Evolutionary conservation across 1,140 invertebrate genomes (phyloP).

Genomic region (Colletes latitarsis): DNA sequence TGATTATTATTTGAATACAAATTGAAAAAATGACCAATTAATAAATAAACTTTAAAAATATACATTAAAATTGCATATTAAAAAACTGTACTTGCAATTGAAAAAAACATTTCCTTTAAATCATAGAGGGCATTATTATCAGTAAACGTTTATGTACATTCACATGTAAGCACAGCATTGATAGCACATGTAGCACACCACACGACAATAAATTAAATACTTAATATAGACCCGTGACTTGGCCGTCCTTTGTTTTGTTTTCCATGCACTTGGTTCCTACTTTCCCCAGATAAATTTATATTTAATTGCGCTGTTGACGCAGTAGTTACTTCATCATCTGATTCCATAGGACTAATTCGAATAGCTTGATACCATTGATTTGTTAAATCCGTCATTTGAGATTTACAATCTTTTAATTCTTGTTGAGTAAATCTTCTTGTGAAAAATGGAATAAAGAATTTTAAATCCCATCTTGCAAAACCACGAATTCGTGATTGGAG

Average conservation of each 20-base stretch:
- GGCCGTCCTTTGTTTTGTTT: constrained; percentile 72
- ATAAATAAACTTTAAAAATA: constrained; percentile 3
- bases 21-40: neutral
- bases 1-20: neutral
- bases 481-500: constrained; percentile 87
- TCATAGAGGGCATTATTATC: constrained; percentile 3
- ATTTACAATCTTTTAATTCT: constrained; percentile 97
- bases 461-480: constrained; percentile 94
- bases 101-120: constrained; percentile 19
- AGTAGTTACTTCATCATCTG: constrained; percentile 83
- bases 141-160: constrained; percentile 40
- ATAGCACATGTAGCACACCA: constrained; percentile 46
- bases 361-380: constrained; percentile 98
- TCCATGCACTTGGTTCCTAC: constrained; percentile 53
- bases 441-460: constrained; percentile 97
- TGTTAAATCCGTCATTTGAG: constrained; percentile 96
- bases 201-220: constrained; percentile 71
- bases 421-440: constrained; percentile 96
- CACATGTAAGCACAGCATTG: constrained; percentile 33
- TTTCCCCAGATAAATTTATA: constrained; percentile 61
- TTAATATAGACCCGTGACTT: constrained; percentile 78
- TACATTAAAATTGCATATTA: neutral
- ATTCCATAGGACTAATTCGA: constrained; percentile 89
- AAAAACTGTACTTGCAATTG: constrained; percentile 19
- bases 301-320: constrained; percentile 74